phyloP scores from a whole-genome alignment of 2,113 vertebrate species.

The Elephantulus edwardii region DNA sequence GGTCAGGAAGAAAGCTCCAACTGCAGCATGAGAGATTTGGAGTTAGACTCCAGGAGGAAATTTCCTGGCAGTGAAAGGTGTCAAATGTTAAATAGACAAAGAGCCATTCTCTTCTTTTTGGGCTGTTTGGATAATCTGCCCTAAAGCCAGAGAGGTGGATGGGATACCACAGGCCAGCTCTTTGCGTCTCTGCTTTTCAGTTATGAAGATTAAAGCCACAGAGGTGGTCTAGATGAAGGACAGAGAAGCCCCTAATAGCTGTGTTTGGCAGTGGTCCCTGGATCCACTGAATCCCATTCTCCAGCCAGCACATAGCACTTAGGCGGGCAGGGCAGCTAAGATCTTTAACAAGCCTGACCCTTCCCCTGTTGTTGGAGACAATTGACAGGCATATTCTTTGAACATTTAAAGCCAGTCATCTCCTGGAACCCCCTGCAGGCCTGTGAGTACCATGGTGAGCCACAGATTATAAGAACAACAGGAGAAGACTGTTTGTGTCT shows the following conservation, averaged over 20 bases:
- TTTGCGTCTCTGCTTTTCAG: background rate
- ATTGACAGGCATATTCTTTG: background rate
- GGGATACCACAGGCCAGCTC: background rate
- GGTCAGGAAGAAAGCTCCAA: background rate
- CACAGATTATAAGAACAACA: background rate
- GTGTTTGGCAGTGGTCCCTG: background rate
- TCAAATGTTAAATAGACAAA: background rate
- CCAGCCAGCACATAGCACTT: rapidly evolving
- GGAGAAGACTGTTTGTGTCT: background rate
- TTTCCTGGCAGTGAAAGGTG: conserved; percentile 4
- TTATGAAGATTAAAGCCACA: background rate
- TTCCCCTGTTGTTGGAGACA: background rate
- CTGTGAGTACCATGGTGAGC: no score
- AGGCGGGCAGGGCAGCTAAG: background rate
- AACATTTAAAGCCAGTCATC: background rate
- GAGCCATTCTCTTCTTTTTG: background rate
- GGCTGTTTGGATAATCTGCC: background rate
- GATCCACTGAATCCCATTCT: background rate
- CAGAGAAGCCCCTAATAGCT: background rate
- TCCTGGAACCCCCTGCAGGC: background rate
- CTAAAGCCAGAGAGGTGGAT: background rate
- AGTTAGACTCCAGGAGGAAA: background rate
- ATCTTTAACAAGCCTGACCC: background rate
- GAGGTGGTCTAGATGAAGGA: background rate
- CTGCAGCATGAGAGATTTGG: background rate